phyloP scores from a whole-genome alignment of 2,113 vertebrate genomes.

The Chionodraco myersi region DNA sequence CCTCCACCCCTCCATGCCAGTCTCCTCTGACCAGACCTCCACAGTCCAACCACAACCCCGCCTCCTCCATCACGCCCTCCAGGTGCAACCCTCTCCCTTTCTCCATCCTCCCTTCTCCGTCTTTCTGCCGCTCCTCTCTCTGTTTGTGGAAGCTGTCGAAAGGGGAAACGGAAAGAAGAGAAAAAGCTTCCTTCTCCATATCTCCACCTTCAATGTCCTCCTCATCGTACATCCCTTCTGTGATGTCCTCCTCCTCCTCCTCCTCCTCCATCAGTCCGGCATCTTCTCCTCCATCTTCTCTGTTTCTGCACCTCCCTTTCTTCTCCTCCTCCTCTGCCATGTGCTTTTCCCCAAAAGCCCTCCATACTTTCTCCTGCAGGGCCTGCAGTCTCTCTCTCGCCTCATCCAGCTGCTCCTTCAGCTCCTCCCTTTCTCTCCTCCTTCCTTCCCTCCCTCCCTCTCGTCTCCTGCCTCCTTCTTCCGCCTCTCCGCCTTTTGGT shows the following conservation, averaged over 20 bases:
- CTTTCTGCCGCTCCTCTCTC: conserved; percentile 53
- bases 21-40: conserved; percentile 77
- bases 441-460: conserved; percentile 69
- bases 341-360: conserved; percentile 80
- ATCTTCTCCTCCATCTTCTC: conserved; percentile 48
- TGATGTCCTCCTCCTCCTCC: conserved; percentile 65
- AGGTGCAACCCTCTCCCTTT: conserved; percentile 57
- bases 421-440: conserved; percentile 79
- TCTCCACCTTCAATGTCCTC: conserved; percentile 59
- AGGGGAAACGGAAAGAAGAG: conserved; percentile 63
- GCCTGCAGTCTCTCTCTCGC: conserved; percentile 81
- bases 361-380: conserved; percentile 84
- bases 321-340: conserved; percentile 62
- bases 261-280: conserved; percentile 60
- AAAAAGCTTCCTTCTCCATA: conserved; percentile 66
- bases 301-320: conserved; percentile 34
- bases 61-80: conserved; percentile 71
- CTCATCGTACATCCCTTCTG: conserved; percentile 63
- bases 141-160: conserved; percentile 63
- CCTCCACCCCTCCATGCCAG: conserved; percentile 71
- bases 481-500: conserved; percentile 48
- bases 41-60: conserved; percentile 79
- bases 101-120: conserved; percentile 42
- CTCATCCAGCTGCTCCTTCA: conserved; percentile 85
- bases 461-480: conserved; percentile 56